phyloP scores from a whole-genome alignment of 1,140 invertebrate species.

The Bombus huntii region DNA sequence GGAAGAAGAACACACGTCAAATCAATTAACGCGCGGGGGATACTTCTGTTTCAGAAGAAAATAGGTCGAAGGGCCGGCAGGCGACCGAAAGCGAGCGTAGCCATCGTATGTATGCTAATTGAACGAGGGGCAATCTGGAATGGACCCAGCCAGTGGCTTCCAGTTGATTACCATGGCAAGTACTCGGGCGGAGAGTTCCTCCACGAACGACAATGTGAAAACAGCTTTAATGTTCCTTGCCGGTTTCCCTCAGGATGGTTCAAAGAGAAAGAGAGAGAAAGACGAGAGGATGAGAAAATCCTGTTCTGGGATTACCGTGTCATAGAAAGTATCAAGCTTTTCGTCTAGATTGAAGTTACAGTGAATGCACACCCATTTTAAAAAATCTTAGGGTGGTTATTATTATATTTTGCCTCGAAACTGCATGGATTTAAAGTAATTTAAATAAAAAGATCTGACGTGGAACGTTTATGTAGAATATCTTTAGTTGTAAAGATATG shows the following conservation, averaged over 20 bases:
- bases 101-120: conserved; percentile 65
- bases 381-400: not conserved
- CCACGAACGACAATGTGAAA: conserved; percentile 51
- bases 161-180: conserved; percentile 62
- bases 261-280: not conserved
- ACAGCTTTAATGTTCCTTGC: conserved; percentile 50
- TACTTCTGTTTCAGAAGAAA: conserved; percentile 55
- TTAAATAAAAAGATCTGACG: too few relatives aligned
- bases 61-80: conserved; percentile 16
- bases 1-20: not conserved
- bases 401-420: too few relatives aligned
- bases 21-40: conserved; percentile 53
- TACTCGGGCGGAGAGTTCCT: conserved; percentile 29
- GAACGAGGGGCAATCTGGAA: conserved; percentile 62
- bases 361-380: not conserved
- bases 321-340: conserved; percentile 15
- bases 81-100: conserved; percentile 38
- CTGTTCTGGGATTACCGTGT: conserved; percentile 19
- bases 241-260: not conserved
- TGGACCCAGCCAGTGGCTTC: conserved; percentile 49
- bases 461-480: too few relatives aligned
- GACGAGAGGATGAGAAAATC: conserved; percentile 20
- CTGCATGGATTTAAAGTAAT: too few relatives aligned
- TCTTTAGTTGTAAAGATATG: too few relatives aligned
- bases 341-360: conserved; percentile 20